These are phyloP conservation scores for Ophion obscuratus DNA, from an alignment of 2,888 invertebrate species.

Conservation along the genomic window DNA sequence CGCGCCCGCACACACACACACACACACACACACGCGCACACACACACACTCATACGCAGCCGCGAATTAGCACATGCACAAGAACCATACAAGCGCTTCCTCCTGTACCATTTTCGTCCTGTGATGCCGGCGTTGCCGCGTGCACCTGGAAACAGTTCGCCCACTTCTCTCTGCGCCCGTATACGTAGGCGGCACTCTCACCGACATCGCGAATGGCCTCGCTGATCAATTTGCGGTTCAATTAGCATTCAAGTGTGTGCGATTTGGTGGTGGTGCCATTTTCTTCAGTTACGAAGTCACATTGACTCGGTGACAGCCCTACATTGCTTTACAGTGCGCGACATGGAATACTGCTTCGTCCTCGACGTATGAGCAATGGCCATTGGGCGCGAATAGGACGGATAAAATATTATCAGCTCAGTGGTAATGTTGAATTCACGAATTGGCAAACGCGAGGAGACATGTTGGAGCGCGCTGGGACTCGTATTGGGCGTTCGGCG, in stretches of 20 bases:
- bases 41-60: neutral
- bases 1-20: slow-evolving; percentile 20
- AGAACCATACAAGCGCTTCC: slow-evolving; percentile 39
- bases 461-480: slow-evolving; percentile 21
- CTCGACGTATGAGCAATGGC: neutral
- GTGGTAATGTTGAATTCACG: slow-evolving; percentile 30
- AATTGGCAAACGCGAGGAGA: slow-evolving; percentile 22
- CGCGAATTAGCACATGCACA: neutral
- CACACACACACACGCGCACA: neutral
- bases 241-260: neutral
- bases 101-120: slow-evolving; percentile 40
- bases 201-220: too few relatives aligned
- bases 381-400: neutral
- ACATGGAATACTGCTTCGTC: neutral
- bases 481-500: slow-evolving; percentile 44
- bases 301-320: neutral
- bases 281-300: neutral
- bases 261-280: neutral
- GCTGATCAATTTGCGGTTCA: neutral
- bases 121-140: slow-evolving; percentile 59
- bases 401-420: neutral
- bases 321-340: neutral
- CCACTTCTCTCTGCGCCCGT: slow-evolving; percentile 48
- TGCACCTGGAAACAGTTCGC: slow-evolving; percentile 64
- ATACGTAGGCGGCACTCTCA: neutral